Base-by-base conservation (phyloP, 1,140 invertebrate genomes). In the Neotoxoptera formosana region DNA sequence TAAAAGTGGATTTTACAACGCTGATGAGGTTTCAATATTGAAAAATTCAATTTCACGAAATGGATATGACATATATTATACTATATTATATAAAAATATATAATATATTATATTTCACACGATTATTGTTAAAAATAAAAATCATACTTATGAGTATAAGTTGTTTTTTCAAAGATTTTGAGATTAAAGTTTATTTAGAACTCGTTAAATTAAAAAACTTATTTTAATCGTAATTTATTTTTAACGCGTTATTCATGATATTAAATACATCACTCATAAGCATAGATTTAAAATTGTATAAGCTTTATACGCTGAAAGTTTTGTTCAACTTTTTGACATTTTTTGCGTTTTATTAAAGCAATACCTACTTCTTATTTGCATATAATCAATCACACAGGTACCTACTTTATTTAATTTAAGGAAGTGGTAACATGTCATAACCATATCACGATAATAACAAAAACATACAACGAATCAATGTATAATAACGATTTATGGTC, bases 171-270 rank as follows among this genome's bases (percentile, higher is more conserved):
- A 34, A 88, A 88, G 41, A n/a, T 51, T 48, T 51, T 7, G n/a
- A 51, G 86, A 51, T 51, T 17, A 88, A 51, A 88, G 86, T 88
- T 51, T 51, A 88, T 88, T 88, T 48, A 21, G 3, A 51, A 88
- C 86, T 88, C 47, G 86, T 88, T 88, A 88, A 88, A 30, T 88
- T 88, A 41, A 88, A 88, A 88, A 88, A 88, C 86, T 88, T 88
- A n/a, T 48, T 88, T 88, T 88, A 51, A 51, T 88, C 47, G 47
- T 51, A 88, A 51, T 88, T 88, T 51, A 51, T 51, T 51, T 88
- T 88, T 51, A 88, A 51, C 86, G 86, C 14, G 23, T 88, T 88
- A 34, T 88, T 88, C 30, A 3, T 25, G 25, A 83, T 83, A 76
- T 76, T 76, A 76, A 76, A 76, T 76, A n/a, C 83, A 84, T 45